Evolutionary conservation across 1,140 invertebrate genomes (phyloP), one percentile per base, ranked within the genome.

Genomic region (Eufriesea mexicana): DNA sequence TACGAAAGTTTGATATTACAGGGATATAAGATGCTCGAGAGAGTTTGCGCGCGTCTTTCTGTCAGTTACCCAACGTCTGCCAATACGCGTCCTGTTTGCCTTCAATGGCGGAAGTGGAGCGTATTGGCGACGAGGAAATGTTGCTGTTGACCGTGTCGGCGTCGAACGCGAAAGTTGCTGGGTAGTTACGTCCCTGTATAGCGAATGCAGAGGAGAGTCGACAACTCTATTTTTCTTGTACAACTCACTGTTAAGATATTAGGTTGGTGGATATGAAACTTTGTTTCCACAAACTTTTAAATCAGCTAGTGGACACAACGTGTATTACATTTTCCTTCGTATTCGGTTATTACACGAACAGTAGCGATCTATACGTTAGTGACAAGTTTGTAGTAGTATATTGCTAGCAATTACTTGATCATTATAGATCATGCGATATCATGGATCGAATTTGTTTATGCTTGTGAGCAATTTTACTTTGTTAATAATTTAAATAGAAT

Each of bases 1-100:
- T 82, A 82, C 79, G 72, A 82, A 82, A 82, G 71, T 82, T 82
- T 76, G 79, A 75, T 82, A 82, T 82, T 75, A 75, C 79, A 67
- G 72, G 72, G 72, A 82, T 82, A 82, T 82, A 82, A 67, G 79
- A 67, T 49, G 79, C 79, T 82, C 51, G 79, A 57, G 77, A 47
- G 79, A 67, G 51, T 62, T 75, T 49, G 72, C 42, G 25, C 59
- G 62, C 61, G 64, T 82, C 79, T 82, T 59, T 76, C 49, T 64
- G 72, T 54, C 51, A 51, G 49, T 35, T 81, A 81, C 25, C 51
- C 54, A 67, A 81, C 51, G 71, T 75, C 71, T 80, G 59, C 62
- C 79, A 45, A 82, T 82, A 82, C 49, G 51, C 72, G 72, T 67
- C 62, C 45, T 57, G 72, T 67, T 54, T 49, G 35, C 42, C 47